Evolutionary conservation across 2,113 vertebrate species (phyloP), one percentile per base, ranked within the genome.

Genomic region (Megaleporinus macrocephalus): DNA sequence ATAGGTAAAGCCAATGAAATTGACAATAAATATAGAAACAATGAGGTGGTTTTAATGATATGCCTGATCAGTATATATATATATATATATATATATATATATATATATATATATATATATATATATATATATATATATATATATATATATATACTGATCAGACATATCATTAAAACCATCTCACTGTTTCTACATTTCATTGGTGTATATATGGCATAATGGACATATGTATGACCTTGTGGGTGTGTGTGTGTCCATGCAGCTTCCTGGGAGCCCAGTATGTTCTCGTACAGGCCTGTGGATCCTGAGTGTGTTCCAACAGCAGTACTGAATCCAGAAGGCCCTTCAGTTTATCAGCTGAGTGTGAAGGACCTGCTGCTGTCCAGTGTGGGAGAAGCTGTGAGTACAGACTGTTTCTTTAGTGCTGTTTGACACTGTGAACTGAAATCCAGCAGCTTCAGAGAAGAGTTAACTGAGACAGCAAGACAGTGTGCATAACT

Each of bases 331-430:
- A 73, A 47, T 20, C 22, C 0, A 62, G 84, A 0, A 4, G 82
- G 26, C 20, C 74, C 0, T 49, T 85, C 86, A 36, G 83, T 62
- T 74, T 84, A 94, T 86, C 72, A 88, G 1, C 94, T 96, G 81
- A 96, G 96, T 0, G 95, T 98, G 51, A 98, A 98, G 84, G 97
- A 98, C 55, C 93, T 99, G 51, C 93, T 99, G 63, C 94, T 98
- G 1, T 95, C 96, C 0, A 93, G 93, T 82, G 87, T 88, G 3
- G 90, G 89, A 44, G 95, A 97, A 15, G 78, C 89, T 0, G 97
- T 97, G 44, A 83, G 84, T 80, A 55, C 51, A n/a, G 11, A 3
- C 61, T 30, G 5, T 15, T 57, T 5, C 14, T 57, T 57, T 57
- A 5, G 15, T 57, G 53, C 53, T 57, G 57, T 26, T 24, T 61